Base-by-base conservation (phyloP, 2,797 vertebrate genomes). In the Poecilia wingei region DNA sequence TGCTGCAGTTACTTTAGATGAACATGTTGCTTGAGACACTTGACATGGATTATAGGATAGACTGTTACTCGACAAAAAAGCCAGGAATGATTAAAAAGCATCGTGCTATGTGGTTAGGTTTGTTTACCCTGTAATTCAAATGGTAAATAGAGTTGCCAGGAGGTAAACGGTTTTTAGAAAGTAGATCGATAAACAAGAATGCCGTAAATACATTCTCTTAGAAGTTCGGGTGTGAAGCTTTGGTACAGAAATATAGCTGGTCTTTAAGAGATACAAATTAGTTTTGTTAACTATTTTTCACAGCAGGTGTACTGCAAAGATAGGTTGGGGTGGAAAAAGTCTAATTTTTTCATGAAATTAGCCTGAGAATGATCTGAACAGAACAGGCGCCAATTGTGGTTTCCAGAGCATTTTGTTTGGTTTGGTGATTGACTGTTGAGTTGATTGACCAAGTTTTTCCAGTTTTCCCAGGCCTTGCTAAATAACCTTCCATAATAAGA, bases 361-460 rank as follows among this genome's bases (percentile, higher is more conserved):
- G 84, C 88, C 86, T 76, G 77, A 78, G 82, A 90, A 83, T 71
- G 51, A 77, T 59, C 79, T 83, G 74, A 83, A 84, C 91, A 86
- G 93, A 91, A 87, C 74, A 77, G 61, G 80, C 81, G 91, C 92
- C 87, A 88, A 91, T 87, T 92, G 93, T 90, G 93, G 89, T 93
- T 94, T 94, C 87, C 88, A 87, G 88, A 89, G 84, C 85, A 88
- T 92, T 91, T 79, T 86, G 81, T 92, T 53, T 88, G 93, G 87
- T 94, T 87, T 91, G 84, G 47, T 53, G 49, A 73, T 46, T 55
- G 49, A 73, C 14, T 25, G 22, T 36, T 36, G 20, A n/a, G 22
- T 81, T 70, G 87, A 91, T 89, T 95, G 92, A 94, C 89, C 86
- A 84, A 83, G 72, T 91, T 96, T 96, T 96, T 95, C 95, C 94